Evolutionary conservation across 2,888 invertebrate species (phyloP), one percentile per base, ranked within the genome.

Genomic region (Liposcelis brunnea): DNA sequence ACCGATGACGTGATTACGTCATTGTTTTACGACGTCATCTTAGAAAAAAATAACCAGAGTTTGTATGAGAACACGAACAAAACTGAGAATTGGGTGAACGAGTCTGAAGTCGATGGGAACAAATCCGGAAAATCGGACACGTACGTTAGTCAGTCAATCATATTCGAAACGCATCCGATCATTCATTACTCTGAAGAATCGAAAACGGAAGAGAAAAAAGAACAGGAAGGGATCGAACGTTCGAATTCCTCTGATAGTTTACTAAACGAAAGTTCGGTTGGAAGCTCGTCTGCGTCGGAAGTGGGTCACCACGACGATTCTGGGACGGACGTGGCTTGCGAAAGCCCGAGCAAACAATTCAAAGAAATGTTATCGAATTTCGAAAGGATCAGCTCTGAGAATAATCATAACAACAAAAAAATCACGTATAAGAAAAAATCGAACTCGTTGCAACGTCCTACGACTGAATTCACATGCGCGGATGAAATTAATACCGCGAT

Each of bases 271-370:
- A 45, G 44, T 16, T 34, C 34, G 1, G 40, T 40, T 6, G 19
- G 40, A n/a, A 36, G 15, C 3, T 26, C 26, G 5, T 47, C 47
- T 4, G 47, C 47, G 8, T 49, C 50, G 2, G 48, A 43, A 19
- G 47, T 47, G 36, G 47, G 46, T 10, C 33, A 49, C 26, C 34
- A 45, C 7, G 47, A 48, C 18, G 50, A 52, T 32, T 49, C 49
- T 6, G 50, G 49, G n/a, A 50, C 49, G n/a, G 50, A 51, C 40
- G 42, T 49, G 26, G 47, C 49, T 18, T 49, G 43, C 14, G 47
- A 49, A 15, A 38, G 47, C 5, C 45, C 45, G 3, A 47, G 35
- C 37, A 48, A 36, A 19, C 4, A 16, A 11, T 40, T 18, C 43
- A 16, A 18, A 15, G 21, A 43, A 14, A 43, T 26, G 43, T 10